Base-by-base conservation (phyloP, 2,888 invertebrate species). In the Pheosia gnoma region DNA sequence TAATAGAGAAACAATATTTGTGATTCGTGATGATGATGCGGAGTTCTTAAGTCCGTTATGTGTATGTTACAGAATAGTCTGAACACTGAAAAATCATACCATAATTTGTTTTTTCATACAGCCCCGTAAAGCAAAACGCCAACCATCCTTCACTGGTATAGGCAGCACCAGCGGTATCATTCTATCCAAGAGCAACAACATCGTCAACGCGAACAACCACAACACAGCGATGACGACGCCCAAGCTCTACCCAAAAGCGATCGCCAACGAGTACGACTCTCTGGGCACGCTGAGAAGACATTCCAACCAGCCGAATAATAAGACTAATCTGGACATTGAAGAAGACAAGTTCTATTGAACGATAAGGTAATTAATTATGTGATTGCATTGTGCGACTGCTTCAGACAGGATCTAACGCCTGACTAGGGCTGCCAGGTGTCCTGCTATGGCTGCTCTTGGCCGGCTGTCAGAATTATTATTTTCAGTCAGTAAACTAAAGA, bases 261-360 rank as follows among this genome's bases (percentile, higher is more conserved):
- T 95, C 77, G 95, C 94, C 57, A 96, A 96, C 66, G 97, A 97
- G 71, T 97, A 96, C 80, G 97, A 97, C 80, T 86, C 93, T 0
- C 95, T 96, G 59, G 96, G 96, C 13, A 97, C 97, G 0, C 86
- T 97, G 51, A 95, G 96, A 74, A 91, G 97, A 58, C 97, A 97
- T 84, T 96, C 97, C 94, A 97, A 88, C 94, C 96, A 96, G 54
- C 91, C 93, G 39, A 96, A 96, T 80, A 95, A 95, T 45, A 94
- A 94, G 58, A 95, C 91, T 66, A 94, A 95, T 66, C 88, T 95
- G 36, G 95, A 95, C 72, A 82, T 94, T 7, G 96, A 96, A 76
- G 95, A 95, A 63, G 96, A 96, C 68, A 95, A 95, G 77, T 96
- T 95, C 79, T 95, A 95, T 79, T 95, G 88, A 94, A 70, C 9